phyloP scores from a whole-genome alignment of 2,113 vertebrate species.

The Empidonax alnorum region DNA sequence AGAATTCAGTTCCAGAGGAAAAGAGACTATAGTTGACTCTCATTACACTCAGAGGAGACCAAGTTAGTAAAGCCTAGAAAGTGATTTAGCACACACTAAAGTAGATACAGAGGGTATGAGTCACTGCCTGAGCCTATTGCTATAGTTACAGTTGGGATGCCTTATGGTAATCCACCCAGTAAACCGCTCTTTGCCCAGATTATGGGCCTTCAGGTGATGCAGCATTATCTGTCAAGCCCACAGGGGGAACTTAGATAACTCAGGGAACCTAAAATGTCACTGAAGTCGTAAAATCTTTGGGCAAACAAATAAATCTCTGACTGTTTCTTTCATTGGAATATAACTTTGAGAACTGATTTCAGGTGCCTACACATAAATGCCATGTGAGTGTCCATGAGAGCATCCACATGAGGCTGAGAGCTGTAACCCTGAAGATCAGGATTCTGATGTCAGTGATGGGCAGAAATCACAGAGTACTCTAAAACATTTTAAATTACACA shows the following conservation, averaged over 20 bases:
- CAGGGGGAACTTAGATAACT: not conserved
- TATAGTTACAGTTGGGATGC: not conserved
- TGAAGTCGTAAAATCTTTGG: not conserved
- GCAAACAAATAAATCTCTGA: not conserved
- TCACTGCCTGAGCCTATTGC: not conserved
- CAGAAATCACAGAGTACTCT: not conserved
- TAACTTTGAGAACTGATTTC: not conserved
- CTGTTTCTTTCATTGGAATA: not conserved
- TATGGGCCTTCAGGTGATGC: not conserved
- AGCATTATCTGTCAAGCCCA: not conserved
- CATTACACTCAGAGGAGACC: not conserved
- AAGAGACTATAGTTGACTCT: not conserved
- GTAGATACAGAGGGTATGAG: not conserved
- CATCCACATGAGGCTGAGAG: not conserved
- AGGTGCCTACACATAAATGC: not conserved
- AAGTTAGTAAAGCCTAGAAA: not conserved
- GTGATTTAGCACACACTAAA: not conserved
- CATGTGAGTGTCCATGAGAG: not conserved
- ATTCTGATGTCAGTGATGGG: not conserved
- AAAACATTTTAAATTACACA: not conserved
- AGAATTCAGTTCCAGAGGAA: not conserved
- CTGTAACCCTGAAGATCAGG: not conserved
- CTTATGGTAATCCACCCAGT: not conserved
- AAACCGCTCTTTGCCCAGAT: not conserved
- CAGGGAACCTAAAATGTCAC: not conserved